A percentile compares a stretch with the other conserved stretches of the same genome.
phyloP scores from a whole-genome alignment of 2,113 vertebrate species.

The Paralichthys olivaceus region DNA sequence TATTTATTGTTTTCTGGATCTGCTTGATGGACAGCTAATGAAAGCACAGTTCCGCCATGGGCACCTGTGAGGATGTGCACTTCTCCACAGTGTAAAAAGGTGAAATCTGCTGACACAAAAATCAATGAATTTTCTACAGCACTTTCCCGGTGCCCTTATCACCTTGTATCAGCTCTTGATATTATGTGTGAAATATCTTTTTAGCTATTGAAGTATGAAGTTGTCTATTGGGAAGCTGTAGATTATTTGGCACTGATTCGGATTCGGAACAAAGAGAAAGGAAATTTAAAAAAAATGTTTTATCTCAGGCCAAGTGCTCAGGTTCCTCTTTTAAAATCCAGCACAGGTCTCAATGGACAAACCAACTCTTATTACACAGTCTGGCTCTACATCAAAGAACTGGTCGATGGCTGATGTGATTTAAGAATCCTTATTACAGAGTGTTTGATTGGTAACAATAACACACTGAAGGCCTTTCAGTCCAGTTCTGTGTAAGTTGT shows the following conservation, averaged over 20 bases:
- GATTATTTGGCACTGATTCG: neutral
- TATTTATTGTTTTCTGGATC: neutral
- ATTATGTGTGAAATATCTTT: neutral
- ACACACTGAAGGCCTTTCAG: no score
- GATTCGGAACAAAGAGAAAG: no score
- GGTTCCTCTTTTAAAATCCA: slow-evolving; percentile 35
- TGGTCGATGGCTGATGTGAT: slow-evolving; percentile 20
- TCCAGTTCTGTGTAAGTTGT: no score
- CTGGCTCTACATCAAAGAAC: slow-evolving; percentile 24
- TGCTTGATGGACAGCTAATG: neutral
- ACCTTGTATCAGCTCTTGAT: no score
- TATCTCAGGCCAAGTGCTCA: slow-evolving; percentile 26
- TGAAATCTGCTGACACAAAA: no score
- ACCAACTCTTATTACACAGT: slow-evolving; percentile 37
- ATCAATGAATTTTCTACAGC: no score
- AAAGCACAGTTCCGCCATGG: neutral
- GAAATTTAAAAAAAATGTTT: slow-evolving; percentile 25
- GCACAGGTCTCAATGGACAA: slow-evolving; percentile 11
- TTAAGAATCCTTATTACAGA: slow-evolving; percentile 20
- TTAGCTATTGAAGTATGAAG: no score
- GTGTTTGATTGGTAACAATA: no score
- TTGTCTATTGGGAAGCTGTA: slow-evolving; percentile 22
- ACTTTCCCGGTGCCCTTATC: no score
- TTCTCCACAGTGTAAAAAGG: neutral
- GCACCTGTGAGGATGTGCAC: neutral